Conservation (phyloP, 1,140 invertebrate genomes). For the Aphelinus atriplicis region DNA sequence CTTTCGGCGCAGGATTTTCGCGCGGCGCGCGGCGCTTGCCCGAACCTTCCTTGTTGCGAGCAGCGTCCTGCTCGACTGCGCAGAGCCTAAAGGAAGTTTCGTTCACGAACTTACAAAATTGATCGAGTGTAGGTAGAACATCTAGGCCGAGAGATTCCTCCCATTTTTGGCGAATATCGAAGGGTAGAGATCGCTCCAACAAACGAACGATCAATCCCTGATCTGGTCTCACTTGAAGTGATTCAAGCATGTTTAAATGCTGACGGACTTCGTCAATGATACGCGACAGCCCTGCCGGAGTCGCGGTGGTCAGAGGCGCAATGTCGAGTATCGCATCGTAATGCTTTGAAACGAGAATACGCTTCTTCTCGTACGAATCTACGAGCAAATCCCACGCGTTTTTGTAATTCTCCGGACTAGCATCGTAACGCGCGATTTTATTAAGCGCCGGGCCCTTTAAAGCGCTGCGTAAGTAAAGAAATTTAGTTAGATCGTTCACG, state of each 20-base stretch:
- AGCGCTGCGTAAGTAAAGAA: conserved; percentile 8
- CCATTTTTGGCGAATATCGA: background rate
- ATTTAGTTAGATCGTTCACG: conserved; percentile 28
- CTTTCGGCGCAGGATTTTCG: too few species aligned
- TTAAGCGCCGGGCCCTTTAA: conserved; percentile 11
- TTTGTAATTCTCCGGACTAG: conserved; percentile 37
- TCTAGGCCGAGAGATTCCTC: background rate
- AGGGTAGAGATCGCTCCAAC: background rate
- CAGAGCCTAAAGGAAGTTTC: background rate
- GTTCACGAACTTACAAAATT: background rate
- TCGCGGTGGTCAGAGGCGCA: background rate
- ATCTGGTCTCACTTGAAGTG: background rate
- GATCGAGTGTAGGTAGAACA: background rate
- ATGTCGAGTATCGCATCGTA: background rate
- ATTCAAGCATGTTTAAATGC: background rate
- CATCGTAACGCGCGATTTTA: conserved; percentile 1
- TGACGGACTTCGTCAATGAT: background rate
- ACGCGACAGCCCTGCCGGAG: background rate
- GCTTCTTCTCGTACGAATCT: conserved; percentile 38
- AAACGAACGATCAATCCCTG: background rate
- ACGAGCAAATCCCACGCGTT: conserved; percentile 39
- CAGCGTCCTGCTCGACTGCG: background rate
- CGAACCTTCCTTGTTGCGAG: too few species aligned
- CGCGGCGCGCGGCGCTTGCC: too few species aligned
- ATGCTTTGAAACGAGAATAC: conserved; percentile 23